Evolutionary conservation across 1,140 invertebrate species (phyloP).

Genomic region (Habropoda laboriosa): DNA sequence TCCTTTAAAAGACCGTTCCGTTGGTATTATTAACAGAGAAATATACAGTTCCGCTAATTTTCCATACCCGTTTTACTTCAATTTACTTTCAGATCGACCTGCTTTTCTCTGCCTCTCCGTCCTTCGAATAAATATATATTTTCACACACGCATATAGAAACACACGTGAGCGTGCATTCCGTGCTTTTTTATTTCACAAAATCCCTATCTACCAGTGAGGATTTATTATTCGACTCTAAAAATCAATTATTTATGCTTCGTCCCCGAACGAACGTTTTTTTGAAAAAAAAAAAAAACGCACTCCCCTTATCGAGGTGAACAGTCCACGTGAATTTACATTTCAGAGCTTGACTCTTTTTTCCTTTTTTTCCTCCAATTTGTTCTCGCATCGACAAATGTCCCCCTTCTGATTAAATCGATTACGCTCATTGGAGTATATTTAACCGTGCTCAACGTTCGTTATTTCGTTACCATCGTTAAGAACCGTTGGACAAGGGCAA

Average conservation of each 20-base stretch:
- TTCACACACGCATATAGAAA: too few species aligned
- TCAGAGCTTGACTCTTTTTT: too few species aligned
- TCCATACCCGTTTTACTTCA: not conserved
- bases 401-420: not conserved
- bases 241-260: not conserved
- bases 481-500: not conserved
- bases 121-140: conserved; percentile 46
- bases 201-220: too few species aligned
- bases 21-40: not conserved
- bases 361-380: not conserved
- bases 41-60: not conserved
- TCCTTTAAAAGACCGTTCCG: conserved; percentile 61
- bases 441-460: not conserved
- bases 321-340: too few species aligned
- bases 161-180: too few species aligned
- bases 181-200: not conserved
- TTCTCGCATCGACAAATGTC: not conserved
- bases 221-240: not conserved
- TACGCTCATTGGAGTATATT: not conserved
- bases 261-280: not conserved
- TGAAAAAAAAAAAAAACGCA: too few species aligned
- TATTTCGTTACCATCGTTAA: not conserved
- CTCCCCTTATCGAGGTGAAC: too few species aligned
- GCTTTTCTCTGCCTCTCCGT: conserved; percentile 2
- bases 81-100: conserved; percentile 23